Evolutionary conservation across 2,888 invertebrate genomes (phyloP).

Genomic region (Bimastos eiseni): DNA sequence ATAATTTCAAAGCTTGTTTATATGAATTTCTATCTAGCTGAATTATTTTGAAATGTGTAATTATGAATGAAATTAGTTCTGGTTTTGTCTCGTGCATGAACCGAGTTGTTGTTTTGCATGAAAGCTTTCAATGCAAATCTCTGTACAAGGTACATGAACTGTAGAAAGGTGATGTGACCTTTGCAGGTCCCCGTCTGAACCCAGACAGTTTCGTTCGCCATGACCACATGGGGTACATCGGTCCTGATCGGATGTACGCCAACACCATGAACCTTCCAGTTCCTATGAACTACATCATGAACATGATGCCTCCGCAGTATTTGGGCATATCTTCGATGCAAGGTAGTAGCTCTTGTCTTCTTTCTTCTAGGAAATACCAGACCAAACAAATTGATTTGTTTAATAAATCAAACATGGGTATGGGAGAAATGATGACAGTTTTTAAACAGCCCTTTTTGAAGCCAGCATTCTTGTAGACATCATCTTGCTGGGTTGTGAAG

Average conservation of each 20-base stretch:
- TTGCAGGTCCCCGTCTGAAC: slow-evolving; percentile 41
- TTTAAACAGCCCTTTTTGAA: neutral
- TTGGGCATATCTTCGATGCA: slow-evolving; percentile 2
- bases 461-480: neutral
- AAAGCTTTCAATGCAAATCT: neutral
- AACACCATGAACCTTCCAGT: slow-evolving; percentile 77
- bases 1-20: too few relatives aligned
- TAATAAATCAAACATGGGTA: neutral
- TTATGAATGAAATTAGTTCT: neutral
- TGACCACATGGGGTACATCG: slow-evolving; percentile 90
- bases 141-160: neutral
- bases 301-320: slow-evolving; percentile 63
- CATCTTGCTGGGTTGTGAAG: neutral
- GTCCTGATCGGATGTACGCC: slow-evolving; percentile 70
- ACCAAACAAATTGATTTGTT: neutral
- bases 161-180: neutral
- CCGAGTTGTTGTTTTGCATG: neutral
- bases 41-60: neutral
- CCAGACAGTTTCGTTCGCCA: slow-evolving; percentile 64
- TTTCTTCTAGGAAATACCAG: neutral
- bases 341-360: neutral
- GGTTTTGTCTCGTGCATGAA: neutral
- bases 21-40: neutral
- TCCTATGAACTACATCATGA: slow-evolving; percentile 91
- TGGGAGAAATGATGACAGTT: neutral